A percentile compares a stretch with the other conserved stretches of the same genome.
phyloP scores from a whole-genome alignment of 2,797 vertebrate species.

The Tiaroga cobitis region DNA sequence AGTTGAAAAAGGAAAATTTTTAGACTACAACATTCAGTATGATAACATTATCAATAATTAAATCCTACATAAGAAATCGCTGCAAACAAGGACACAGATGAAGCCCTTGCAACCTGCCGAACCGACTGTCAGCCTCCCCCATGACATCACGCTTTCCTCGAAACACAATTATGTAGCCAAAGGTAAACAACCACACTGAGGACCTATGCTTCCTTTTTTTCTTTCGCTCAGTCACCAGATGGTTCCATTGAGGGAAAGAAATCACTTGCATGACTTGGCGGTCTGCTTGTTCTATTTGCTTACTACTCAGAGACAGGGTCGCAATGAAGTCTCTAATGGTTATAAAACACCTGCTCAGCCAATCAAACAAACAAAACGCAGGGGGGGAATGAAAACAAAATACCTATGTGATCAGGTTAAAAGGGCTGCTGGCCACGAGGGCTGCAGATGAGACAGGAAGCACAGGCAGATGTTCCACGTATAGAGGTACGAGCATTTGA shows the following conservation, averaged over 20 bases:
- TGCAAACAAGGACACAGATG: slow-evolving; percentile 39
- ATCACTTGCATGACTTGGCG: slow-evolving; percentile 67
- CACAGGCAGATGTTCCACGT: slow-evolving; percentile 74
- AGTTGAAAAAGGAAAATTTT: not conserved
- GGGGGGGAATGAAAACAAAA: slow-evolving; percentile 73
- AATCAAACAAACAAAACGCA: slow-evolving; percentile 81
- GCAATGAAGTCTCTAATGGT: slow-evolving; percentile 77
- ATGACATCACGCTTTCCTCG: slow-evolving; percentile 70
- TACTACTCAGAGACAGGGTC: slow-evolving; percentile 75
- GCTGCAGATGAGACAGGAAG: slow-evolving; percentile 71
- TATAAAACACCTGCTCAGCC: slow-evolving; percentile 84
- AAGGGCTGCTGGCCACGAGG: slow-evolving; percentile 65
- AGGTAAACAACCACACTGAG: slow-evolving; percentile 75
- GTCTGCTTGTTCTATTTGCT: slow-evolving; percentile 76
- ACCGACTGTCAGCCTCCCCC: slow-evolving; percentile 60
- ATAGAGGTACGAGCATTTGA: slow-evolving; percentile 66
- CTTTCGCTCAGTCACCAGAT: slow-evolving; percentile 77
- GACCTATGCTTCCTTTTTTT: slow-evolving; percentile 62
- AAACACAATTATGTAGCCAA: slow-evolving; percentile 75
- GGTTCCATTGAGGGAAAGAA: slow-evolving; percentile 75
- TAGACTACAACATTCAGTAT: not conserved
- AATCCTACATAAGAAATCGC: not conserved
- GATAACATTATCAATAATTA: not conserved
- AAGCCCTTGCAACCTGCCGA: slow-evolving; percentile 51
- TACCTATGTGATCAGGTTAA: slow-evolving; percentile 78